These are phyloP conservation scores for Lacanobia oleracea DNA, from an alignment of 2,888 invertebrate genomes.

Conservation along the genomic window DNA sequence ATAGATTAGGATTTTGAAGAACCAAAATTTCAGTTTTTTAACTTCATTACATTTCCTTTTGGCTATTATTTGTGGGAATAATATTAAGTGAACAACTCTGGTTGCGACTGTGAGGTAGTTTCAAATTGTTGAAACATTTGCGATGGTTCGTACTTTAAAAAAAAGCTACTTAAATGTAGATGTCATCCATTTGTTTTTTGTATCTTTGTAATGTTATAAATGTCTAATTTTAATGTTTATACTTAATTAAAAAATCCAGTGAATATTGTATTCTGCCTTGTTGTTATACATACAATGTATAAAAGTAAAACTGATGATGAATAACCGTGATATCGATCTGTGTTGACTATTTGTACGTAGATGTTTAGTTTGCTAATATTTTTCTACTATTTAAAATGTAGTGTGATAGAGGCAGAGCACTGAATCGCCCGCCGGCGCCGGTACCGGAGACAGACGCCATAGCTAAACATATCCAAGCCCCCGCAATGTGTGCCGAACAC, in stretches of 20 bases:
- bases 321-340: conserved; percentile 40
- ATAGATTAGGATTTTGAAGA: too few species aligned
- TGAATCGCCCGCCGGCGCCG: too few species aligned
- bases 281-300: conserved; percentile 45
- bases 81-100: neutral
- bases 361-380: conserved; percentile 9
- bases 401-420: neutral
- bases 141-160: neutral
- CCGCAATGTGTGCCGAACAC: too few species aligned
- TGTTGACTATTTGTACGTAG: conserved; percentile 42
- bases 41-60: too few species aligned
- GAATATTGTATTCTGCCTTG: conserved; percentile 1
- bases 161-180: neutral
- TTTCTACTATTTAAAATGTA: conserved; percentile 25
- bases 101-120: neutral
- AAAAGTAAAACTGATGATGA: conserved; percentile 6
- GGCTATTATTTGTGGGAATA: neutral
- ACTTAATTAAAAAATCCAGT: neutral
- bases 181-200: neutral
- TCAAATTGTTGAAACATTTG: neutral
- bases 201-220: neutral
- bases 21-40: too few species aligned
- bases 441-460: too few species aligned
- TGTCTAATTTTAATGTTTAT: conserved; percentile 17
- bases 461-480: too few species aligned